Evolutionary conservation across 2,113 vertebrate genomes (phyloP).

Genomic region (Bubo bubo): DNA sequence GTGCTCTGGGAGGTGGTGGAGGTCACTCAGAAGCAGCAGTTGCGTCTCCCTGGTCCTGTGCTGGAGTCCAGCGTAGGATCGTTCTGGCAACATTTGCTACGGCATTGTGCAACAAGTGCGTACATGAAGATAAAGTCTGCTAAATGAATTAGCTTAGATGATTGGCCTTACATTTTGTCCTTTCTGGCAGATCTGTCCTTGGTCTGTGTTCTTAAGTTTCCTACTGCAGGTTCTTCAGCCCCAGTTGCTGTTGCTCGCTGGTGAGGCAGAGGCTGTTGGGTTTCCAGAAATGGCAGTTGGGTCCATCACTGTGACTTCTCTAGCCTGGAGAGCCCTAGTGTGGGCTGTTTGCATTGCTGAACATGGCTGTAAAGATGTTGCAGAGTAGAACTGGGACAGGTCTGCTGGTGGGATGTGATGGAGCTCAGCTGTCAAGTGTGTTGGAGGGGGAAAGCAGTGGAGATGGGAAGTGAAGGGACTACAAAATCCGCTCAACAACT

Average conservation of each 20-base stretch:
- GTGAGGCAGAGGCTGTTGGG: neutral
- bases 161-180: neutral
- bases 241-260: neutral
- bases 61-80: neutral
- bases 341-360: neutral
- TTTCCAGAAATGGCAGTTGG: neutral
- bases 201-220: neutral
- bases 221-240: neutral
- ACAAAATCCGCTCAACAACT: accelerated
- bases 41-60: neutral
- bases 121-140: neutral
- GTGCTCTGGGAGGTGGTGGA: neutral
- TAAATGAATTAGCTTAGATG: neutral
- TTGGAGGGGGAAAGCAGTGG: neutral
- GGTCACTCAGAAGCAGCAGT: neutral
- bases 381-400: neutral
- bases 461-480: neutral
- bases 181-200: neutral
- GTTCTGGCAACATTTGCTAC: neutral
- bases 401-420: neutral
- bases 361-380: neutral
- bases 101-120: neutral
- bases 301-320: accelerated
- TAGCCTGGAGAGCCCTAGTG: neutral
- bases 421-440: neutral